Percentiles rank a stretch among this genome's conserved stretches.
phyloP scores from a whole-genome alignment of 2,113 vertebrate species.

The Grammomys dolichurus region DNA sequence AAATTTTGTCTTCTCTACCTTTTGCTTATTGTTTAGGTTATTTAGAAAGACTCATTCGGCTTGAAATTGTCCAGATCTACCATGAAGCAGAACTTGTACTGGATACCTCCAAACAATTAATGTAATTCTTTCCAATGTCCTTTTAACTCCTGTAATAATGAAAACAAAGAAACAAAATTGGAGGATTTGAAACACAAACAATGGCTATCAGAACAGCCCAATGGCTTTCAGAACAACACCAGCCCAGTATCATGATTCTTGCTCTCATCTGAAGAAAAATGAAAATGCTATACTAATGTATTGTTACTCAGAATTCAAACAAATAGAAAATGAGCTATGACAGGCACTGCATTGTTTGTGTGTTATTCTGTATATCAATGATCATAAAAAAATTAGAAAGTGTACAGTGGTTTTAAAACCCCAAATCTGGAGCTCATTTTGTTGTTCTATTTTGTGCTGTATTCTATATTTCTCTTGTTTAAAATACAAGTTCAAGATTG shows the following conservation, averaged over 20 bases:
- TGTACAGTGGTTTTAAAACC: background rate
- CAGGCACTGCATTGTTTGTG: background rate
- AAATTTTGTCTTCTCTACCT: background rate
- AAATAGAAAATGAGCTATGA: background rate
- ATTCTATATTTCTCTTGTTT: background rate
- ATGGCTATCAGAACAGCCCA: background rate
- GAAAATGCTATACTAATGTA: background rate
- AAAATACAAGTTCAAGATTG: background rate
- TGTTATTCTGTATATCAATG: background rate
- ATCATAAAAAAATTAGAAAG: background rate
- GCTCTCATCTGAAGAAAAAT: rapidly evolving
- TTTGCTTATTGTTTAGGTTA: background rate
- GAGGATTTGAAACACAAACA: background rate
- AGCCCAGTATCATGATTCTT: background rate
- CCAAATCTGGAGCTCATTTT: background rate
- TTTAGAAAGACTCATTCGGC: background rate
- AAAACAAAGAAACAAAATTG: background rate
- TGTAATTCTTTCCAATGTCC: background rate
- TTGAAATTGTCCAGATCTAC: background rate
- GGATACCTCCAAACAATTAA: background rate
- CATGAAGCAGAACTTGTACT: background rate
- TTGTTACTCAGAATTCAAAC: background rate
- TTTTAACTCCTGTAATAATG: background rate
- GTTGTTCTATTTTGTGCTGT: background rate
- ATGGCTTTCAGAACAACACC: too few relatives aligned